Evolutionary conservation across 2,113 vertebrate species (phyloP).

Genomic region (Oryzias woworae): DNA sequence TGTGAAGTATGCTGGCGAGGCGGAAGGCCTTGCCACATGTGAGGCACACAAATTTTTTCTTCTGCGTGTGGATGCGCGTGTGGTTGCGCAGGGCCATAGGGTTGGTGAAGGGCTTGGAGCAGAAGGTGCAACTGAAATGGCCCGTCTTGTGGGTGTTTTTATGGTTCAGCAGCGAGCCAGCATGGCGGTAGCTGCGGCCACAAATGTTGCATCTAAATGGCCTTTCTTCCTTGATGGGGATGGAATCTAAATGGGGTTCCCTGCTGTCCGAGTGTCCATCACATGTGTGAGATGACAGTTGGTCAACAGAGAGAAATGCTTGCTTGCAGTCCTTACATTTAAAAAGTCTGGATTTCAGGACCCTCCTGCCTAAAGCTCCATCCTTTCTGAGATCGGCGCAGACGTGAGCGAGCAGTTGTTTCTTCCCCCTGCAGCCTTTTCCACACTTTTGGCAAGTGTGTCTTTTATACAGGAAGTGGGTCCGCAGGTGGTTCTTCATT

Average conservation of each 20-base stretch:
- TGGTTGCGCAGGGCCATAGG: conserved; percentile 81
- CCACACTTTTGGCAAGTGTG: conserved; percentile 82
- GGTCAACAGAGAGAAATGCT: conserved; percentile 56
- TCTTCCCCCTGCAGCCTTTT: conserved; percentile 83
- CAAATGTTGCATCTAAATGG: conserved; percentile 79
- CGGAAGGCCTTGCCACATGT: conserved; percentile 83
- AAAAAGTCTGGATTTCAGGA: conserved; percentile 40
- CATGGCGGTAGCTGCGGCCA: conserved; percentile 77
- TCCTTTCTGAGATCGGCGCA: conserved; percentile 68
- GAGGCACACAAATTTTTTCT: conserved; percentile 77
- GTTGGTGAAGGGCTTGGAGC: conserved; percentile 80
- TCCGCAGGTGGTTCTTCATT: conserved; percentile 88
- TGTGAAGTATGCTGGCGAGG: conserved; percentile 79
- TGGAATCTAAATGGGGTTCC: not conserved
- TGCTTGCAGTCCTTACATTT: conserved; percentile 68
- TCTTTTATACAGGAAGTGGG: conserved; percentile 82
- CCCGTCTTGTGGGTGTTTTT: conserved; percentile 81
- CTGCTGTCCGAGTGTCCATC: conserved; percentile 14
- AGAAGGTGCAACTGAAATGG: conserved; percentile 77
- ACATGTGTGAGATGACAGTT: conserved; percentile 64
- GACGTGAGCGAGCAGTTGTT: conserved; percentile 80
- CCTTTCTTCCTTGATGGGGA: conserved; percentile 62
- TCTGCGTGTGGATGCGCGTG: conserved; percentile 78
- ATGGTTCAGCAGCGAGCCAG: conserved; percentile 79
- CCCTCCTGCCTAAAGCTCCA: conserved; percentile 18